Base-by-base conservation (phyloP, 2,797 vertebrate species). In the Denticeps clupeoides region DNA sequence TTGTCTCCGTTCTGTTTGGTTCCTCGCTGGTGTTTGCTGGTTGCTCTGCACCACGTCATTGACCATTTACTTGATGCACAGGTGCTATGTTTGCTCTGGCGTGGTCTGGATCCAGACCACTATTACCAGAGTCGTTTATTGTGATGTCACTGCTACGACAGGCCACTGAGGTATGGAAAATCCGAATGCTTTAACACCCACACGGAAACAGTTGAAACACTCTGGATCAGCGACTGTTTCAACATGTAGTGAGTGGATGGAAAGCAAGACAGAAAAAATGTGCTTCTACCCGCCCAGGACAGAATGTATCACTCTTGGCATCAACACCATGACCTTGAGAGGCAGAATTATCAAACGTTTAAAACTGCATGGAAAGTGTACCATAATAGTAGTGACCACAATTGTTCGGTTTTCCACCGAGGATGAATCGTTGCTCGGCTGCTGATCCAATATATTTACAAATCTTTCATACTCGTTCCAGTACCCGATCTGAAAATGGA, bases 301-400 rank as follows among this genome's bases (percentile, higher is more conserved):
- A 84, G 74, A 87, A 82, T 84, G 84, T 81, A 74, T 82, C 78
- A 76, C 77, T 79, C 72, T 67, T 75, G 69, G 73, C 79, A 78
- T 85, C 77, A 82, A 84, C 84, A 85, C 84, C 77, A 80, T 84
- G 83, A 83, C 83, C 82, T 82, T 78, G 84, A 87, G 82, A 81
- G 84, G 84, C 82, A 87, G 84, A 85, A 85, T 80, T 82, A 56
- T 75, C 77, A 82, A 67, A 85, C 78, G 79, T 75, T 87, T 84
- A 83, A 81, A 84, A 83, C 75, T 73, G 74, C 78, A 67, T 72
- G 79, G 75, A 80, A 82, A 82, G 91, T 93, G 91, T 92, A 97
- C 95, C 89, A 99, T 87, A 85, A 99, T 99, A 77, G 95, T 99
- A 75, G 95, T 99, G 78, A 99, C 95, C 71, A 99, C 90, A 73